phyloP scores from a whole-genome alignment of 2,888 invertebrate species.

The Phorcus lineatus region DNA sequence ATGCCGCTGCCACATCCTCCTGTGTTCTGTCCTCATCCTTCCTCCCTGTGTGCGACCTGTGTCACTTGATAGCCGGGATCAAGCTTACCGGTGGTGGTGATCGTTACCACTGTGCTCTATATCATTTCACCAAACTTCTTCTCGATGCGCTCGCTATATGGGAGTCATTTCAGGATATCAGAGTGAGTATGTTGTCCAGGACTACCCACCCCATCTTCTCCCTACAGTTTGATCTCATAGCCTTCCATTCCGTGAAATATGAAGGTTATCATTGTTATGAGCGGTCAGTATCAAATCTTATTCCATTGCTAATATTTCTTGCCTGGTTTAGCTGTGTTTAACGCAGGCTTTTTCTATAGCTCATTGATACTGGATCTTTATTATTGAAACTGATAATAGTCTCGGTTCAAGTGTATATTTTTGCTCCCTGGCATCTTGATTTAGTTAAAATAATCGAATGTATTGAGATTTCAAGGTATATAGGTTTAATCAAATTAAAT shows the following conservation, averaged over 20 bases:
- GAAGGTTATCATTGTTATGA: not conserved
- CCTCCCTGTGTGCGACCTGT: not conserved
- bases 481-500: too few species aligned
- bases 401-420: too few species aligned
- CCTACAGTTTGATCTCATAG: not conserved
- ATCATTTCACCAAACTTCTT: not conserved
- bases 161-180: conserved; percentile 16
- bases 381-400: too few species aligned
- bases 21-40: not conserved
- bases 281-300: not conserved
- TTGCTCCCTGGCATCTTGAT: too few species aligned
- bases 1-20: not conserved
- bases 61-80: conserved; percentile 3
- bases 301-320: not conserved
- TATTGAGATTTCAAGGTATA: too few species aligned
- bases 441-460: too few species aligned
- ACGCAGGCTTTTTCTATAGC: too few species aligned
- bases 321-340: not conserved
- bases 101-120: not conserved
- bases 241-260: not conserved
- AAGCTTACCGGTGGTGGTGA: not conserved
- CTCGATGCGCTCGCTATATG: not conserved
- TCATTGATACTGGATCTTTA: too few species aligned
- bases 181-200: not conserved
- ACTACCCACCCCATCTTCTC: too few species aligned